These are phyloP conservation scores for Lucinisca nassula DNA, from an alignment of 2,888 invertebrate species.

Conservation along the genomic window DNA sequence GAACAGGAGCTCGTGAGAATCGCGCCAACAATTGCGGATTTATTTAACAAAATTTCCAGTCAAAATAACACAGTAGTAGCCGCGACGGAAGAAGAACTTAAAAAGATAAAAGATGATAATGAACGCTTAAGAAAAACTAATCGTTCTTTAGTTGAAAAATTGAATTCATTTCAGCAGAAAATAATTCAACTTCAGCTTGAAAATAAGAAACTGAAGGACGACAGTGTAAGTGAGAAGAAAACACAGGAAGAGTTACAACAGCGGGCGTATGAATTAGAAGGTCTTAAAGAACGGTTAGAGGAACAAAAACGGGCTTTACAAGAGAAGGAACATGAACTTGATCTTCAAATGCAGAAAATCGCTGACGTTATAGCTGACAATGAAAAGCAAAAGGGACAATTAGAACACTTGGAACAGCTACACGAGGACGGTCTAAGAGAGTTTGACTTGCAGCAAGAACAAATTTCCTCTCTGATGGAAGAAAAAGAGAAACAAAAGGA, in stretches of 20 bases:
- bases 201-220: slow-evolving; percentile 74
- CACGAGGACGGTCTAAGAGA: slow-evolving; percentile 74
- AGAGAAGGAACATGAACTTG: slow-evolving; percentile 74
- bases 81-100: slow-evolving; percentile 73
- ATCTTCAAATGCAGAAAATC: slow-evolving; percentile 72
- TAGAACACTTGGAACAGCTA: slow-evolving; percentile 69
- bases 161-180: slow-evolving; percentile 76
- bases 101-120: slow-evolving; percentile 73
- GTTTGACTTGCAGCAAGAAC: slow-evolving; percentile 73
- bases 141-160: slow-evolving; percentile 73
- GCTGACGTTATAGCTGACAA: slow-evolving; percentile 74
- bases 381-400: slow-evolving; percentile 68
- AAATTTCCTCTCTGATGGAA: slow-evolving; percentile 72
- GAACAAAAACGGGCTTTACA: slow-evolving; percentile 73
- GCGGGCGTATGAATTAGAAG: slow-evolving; percentile 69
- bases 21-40: slow-evolving; percentile 76
- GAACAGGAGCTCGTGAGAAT: slow-evolving; percentile 76
- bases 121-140: slow-evolving; percentile 76
- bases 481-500: slow-evolving; percentile 70
- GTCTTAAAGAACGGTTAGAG: slow-evolving; percentile 71
- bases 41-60: slow-evolving; percentile 73
- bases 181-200: slow-evolving; percentile 76
- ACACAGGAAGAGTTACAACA: slow-evolving; percentile 68
- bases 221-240: slow-evolving; percentile 62
- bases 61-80: slow-evolving; percentile 67